Conservation (phyloP, 2,888 invertebrate species). For the Drepanosiphum platanoidis region DNA sequence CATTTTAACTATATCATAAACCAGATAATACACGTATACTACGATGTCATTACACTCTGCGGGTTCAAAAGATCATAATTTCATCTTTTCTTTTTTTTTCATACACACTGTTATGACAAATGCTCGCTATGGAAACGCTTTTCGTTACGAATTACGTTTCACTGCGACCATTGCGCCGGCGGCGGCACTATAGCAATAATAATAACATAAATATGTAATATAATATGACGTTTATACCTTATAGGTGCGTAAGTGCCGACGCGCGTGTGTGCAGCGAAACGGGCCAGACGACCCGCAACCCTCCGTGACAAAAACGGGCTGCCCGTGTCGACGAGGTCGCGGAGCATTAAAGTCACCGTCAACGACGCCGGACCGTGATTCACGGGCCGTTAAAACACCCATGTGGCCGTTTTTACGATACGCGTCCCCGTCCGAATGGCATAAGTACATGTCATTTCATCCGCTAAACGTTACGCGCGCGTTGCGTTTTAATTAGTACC, state of each 20-base stretch:
- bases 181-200: not conserved
- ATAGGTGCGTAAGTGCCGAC: not conserved
- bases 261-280: not conserved
- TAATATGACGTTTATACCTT: too few relatives aligned
- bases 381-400: conserved; percentile 52
- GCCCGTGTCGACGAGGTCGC: conserved; percentile 15
- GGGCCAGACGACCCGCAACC: conserved; percentile 40
- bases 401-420: conserved; percentile 8
- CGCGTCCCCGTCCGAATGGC: not conserved
- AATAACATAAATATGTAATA: conserved; percentile 12
- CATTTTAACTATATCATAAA: too few relatives aligned
- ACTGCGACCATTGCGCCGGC: not conserved
- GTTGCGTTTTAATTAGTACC: conserved; percentile 31
- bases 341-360: conserved; percentile 48
- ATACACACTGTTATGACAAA: conserved; percentile 31
- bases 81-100: not conserved
- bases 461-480: not conserved
- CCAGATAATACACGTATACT: too few relatives aligned
- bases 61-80: not conserved
- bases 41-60: too few relatives aligned
- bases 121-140: conserved; percentile 50
- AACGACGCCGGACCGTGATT: conserved; percentile 32
- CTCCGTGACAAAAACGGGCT: conserved; percentile 23
- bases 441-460: not conserved
- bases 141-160: conserved; percentile 35